phyloP scores from a whole-genome alignment of 2,113 vertebrate genomes.

The Neomonachus schauinslandi region DNA sequence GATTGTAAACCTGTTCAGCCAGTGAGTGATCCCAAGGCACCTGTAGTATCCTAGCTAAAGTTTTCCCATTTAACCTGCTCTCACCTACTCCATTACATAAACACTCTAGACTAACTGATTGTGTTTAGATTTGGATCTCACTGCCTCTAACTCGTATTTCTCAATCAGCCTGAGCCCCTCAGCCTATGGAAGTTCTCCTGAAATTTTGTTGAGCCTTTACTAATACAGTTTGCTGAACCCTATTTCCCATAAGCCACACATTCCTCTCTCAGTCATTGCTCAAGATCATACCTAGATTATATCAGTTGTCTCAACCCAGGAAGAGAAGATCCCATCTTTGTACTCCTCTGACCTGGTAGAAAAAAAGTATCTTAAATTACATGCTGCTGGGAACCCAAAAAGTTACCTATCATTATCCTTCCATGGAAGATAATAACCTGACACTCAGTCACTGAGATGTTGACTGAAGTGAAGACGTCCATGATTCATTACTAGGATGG shows the following conservation, averaged over 20 bases:
- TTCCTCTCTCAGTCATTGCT: neutral
- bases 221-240: neutral
- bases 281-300: neutral
- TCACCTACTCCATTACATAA: neutral
- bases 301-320: neutral
- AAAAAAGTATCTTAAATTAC: neutral
- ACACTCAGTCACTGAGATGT: neutral
- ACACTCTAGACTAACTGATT: neutral
- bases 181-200: neutral
- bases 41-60: neutral
- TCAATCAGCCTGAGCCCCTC: neutral
- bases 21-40: neutral
- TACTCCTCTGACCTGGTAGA: neutral
- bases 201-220: neutral
- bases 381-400: neutral
- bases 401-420: constrained; percentile 15
- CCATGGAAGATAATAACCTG: constrained; percentile 49
- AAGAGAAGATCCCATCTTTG: neutral
- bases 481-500: constrained; percentile 37
- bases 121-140: neutral
- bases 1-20: neutral
- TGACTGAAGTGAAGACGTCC: neutral
- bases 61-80: neutral
- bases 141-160: neutral
- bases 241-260: neutral